Conservation (phyloP, 2,888 invertebrate genomes). For the Catotricha subobsoleta region DNA sequence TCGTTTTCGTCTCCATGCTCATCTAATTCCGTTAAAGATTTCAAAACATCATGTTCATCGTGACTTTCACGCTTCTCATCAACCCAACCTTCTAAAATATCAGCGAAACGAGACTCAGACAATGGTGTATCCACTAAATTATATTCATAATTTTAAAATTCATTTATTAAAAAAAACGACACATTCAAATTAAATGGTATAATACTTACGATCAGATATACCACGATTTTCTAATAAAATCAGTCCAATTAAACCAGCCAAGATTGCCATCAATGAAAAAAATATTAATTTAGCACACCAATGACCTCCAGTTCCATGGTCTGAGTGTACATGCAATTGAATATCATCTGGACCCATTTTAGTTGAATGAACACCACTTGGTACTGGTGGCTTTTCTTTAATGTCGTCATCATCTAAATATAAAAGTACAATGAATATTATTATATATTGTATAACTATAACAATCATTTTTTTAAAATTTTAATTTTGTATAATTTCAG, state of each 20-base stretch:
- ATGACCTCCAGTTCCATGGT: conserved; percentile 61
- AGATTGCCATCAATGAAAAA: conserved; percentile 51
- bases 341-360: conserved; percentile 45
- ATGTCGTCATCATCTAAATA: conserved; percentile 23
- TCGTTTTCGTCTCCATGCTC: conserved; percentile 24
- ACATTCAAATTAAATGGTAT: not conserved
- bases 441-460: not conserved
- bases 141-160: not conserved
- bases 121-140: conserved; percentile 38
- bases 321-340: conserved; percentile 59
- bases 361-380: conserved; percentile 23
- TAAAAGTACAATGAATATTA: not conserved
- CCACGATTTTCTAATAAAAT: conserved; percentile 68
- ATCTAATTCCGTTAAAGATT: conserved; percentile 22
- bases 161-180: conserved; percentile 6
- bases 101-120: conserved; percentile 51
- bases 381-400: conserved; percentile 17
- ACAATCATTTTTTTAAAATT: conserved; percentile 15
- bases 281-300: conserved; percentile 72
- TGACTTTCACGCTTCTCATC: conserved; percentile 31
- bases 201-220: conserved; percentile 51
- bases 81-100: conserved; percentile 62
- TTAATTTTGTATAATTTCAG: conserved; percentile 9
- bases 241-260: conserved; percentile 54
- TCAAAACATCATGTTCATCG: conserved; percentile 26